Conservation (phyloP, 1,140 invertebrate species). For the Pygmarrhopalites habei region DNA sequence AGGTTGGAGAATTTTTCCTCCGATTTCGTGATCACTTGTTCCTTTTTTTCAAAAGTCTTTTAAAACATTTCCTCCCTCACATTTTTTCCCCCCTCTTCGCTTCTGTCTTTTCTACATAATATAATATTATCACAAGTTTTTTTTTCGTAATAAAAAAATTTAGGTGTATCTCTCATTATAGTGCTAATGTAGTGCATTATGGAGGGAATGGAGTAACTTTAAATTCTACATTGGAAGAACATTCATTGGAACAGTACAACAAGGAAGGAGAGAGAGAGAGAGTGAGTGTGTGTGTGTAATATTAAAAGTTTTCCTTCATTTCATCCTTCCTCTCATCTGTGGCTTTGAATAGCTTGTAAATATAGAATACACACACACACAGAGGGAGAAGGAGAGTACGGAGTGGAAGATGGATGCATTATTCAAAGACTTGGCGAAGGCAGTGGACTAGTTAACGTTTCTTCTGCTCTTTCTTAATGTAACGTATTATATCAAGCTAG, state of each 20-base stretch:
- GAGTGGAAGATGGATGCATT: slow-evolving; percentile 2
- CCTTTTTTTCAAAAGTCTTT: slow-evolving; percentile 7
- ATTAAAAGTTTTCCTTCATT: slow-evolving; percentile 7
- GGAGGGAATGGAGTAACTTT: no score
- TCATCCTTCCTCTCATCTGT: background rate
- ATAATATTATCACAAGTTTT: no score
- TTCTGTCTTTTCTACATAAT: background rate
- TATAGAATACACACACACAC: background rate
- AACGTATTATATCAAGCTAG: background rate
- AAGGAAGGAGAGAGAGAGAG: background rate
- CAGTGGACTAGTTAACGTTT: background rate
- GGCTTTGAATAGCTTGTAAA: background rate
- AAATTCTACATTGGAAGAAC: no score
- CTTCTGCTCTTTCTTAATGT: background rate
- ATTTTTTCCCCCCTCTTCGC: background rate
- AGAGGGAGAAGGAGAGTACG: background rate
- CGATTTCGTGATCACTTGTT: slow-evolving; percentile 38
- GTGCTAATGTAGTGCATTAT: no score
- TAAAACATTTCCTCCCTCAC: background rate
- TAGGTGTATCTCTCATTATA: no score
- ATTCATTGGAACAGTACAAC: no score
- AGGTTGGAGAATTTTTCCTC: slow-evolving; percentile 20
- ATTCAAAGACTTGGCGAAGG: slow-evolving; percentile 1
- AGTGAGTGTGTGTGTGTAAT: no score
- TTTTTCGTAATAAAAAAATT: no score